A percentile compares a stretch with the other conserved stretches of the same genome.
Conservation (phyloP, 2,113 vertebrate species). For the Fregetta grallaria region DNA sequence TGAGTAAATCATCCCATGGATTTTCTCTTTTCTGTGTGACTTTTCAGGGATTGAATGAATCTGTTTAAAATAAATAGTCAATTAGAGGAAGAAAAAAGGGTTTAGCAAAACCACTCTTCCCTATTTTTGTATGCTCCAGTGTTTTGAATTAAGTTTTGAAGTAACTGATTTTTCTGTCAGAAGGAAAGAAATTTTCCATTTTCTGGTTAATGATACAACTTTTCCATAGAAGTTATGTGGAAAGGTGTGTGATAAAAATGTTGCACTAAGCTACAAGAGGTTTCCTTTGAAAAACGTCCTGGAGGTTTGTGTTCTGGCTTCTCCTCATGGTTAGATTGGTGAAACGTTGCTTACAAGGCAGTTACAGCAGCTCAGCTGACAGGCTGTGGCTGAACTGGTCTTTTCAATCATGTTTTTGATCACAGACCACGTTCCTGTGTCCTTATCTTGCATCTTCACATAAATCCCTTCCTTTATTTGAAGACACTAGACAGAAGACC, state of each 20-base stretch:
- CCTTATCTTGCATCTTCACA: background rate
- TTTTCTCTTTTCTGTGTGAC: background rate
- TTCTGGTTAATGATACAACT: background rate
- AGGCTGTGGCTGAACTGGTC: background rate
- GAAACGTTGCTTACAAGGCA: background rate
- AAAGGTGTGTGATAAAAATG: background rate
- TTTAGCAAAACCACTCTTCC: background rate
- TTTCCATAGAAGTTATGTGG: background rate
- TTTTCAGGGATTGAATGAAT: background rate
- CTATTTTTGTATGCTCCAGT: background rate
- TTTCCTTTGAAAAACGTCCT: background rate
- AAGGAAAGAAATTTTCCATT: background rate
- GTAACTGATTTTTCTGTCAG: background rate
- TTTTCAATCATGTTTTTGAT: background rate
- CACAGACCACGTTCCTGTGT: background rate
- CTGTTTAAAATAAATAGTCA: background rate
- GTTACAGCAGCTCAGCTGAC: background rate
- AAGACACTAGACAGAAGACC: background rate
- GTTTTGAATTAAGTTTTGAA: background rate
- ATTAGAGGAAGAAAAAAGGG: background rate
- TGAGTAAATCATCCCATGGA: background rate
- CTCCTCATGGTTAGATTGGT: background rate
- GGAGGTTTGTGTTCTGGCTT: background rate
- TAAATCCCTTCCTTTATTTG: background rate
- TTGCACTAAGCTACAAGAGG: background rate